phyloP scores from a whole-genome alignment of 2,113 vertebrate genomes.

The Limanda limanda region DNA sequence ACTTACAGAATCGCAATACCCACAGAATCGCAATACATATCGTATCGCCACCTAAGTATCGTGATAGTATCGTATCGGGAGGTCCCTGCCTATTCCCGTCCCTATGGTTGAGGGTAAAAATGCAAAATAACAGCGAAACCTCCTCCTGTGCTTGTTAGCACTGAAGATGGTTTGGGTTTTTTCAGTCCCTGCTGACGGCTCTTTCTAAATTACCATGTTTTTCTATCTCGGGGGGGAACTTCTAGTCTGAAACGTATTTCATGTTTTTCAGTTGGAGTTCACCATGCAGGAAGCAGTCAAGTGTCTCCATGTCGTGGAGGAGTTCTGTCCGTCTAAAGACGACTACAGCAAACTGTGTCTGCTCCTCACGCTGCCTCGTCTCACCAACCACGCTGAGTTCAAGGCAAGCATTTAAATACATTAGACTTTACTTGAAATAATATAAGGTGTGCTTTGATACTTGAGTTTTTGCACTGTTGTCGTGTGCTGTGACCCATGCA shows the following conservation, averaged over 20 bases:
- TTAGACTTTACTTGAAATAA: background rate
- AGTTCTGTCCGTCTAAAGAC: constrained; percentile 95
- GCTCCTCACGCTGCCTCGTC: constrained; percentile 94
- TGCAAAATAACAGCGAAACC: too few relatives aligned
- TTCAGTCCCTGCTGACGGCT: background rate
- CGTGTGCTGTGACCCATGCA: background rate
- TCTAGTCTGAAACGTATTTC: background rate
- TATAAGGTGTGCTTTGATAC: background rate
- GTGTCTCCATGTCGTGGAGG: constrained; percentile 93
- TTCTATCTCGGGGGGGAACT: background rate
- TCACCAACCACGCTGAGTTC: constrained; percentile 97
- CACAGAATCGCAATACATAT: too few relatives aligned
- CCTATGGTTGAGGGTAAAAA: too few relatives aligned
- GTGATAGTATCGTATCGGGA: too few relatives aligned
- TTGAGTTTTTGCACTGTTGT: background rate
- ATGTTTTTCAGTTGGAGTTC: constrained; percentile 88
- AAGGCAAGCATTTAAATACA: constrained; percentile 73
- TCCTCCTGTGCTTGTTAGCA: too few relatives aligned
- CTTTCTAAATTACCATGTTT: background rate
- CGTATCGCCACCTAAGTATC: too few relatives aligned
- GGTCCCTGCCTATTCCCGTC: too few relatives aligned
- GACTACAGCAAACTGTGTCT: constrained; percentile 98
- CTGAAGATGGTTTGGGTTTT: too few relatives aligned
- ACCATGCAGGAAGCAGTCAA: constrained; percentile 98
- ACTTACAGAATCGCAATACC: too few relatives aligned